These are phyloP conservation scores for Chrysolina oricalcia DNA, from an alignment of 2,888 invertebrate species.

Conservation along the genomic window DNA sequence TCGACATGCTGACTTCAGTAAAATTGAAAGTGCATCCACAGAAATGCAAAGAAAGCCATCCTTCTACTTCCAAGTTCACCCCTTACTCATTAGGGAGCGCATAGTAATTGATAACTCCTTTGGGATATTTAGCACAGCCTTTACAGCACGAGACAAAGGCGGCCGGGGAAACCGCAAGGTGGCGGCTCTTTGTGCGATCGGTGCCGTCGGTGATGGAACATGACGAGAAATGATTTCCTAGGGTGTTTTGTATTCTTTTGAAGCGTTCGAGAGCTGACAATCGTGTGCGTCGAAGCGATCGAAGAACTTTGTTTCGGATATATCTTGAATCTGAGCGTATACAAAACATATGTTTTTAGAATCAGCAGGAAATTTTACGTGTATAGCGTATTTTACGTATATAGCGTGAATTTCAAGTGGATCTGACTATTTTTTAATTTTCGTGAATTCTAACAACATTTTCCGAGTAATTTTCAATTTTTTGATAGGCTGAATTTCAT, in stretches of 20 bases:
- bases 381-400: too few species aligned
- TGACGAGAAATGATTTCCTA: not conserved
- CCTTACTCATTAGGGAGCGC: slow-evolving; percentile 38
- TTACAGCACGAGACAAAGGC: slow-evolving; percentile 32
- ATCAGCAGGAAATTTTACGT: too few species aligned
- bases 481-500: too few species aligned
- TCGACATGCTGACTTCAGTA: not conserved
- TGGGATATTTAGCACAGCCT: slow-evolving; percentile 38
- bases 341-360: too few species aligned
- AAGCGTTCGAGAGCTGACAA: not conserved
- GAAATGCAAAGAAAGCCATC: not conserved
- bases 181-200: not conserved
- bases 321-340: too few species aligned
- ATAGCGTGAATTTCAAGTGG: too few species aligned
- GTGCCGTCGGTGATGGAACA: not conserved
- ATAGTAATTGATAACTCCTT: slow-evolving; percentile 48
- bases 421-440: too few species aligned
- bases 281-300: not conserved
- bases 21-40: not conserved
- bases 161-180: slow-evolving; percentile 2
- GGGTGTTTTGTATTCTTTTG: slow-evolving; percentile 5
- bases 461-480: too few species aligned
- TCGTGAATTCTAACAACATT: too few species aligned
- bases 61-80: not conserved
- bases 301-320: not conserved